A percentile compares a stretch with the other conserved stretches of the same genome.
Evolutionary conservation across 2,888 invertebrate species (phyloP).

Genomic region (Tribolium freemani): DNA sequence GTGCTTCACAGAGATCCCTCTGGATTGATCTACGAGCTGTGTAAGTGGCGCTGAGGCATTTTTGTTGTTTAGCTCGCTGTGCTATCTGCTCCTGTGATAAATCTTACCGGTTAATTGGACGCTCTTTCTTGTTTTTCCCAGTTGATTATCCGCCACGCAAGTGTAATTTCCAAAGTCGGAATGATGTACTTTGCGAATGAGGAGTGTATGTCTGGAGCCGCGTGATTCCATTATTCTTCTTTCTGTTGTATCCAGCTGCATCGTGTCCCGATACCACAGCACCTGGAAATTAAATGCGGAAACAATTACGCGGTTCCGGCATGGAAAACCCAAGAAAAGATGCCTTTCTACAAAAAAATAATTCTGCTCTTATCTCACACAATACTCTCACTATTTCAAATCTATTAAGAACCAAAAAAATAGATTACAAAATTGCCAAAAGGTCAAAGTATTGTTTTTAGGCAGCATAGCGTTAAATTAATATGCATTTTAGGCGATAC

Average conservation of each 20-base stretch:
- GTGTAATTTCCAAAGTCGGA: constrained; percentile 81
- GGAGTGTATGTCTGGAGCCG: constrained; percentile 77
- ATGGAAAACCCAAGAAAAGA: background rate
- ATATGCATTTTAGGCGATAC: no score
- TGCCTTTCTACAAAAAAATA: background rate
- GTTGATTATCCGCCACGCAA: constrained; percentile 78
- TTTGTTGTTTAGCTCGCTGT: constrained; percentile 44
- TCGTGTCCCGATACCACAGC: constrained; percentile 78
- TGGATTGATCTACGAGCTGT: constrained; percentile 37
- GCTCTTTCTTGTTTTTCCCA: constrained; percentile 76
- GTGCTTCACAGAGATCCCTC: background rate
- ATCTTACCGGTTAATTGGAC: constrained; percentile 75
- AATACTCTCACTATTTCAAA: no score
- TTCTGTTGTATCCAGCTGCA: constrained; percentile 78
- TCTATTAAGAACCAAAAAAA: no score
- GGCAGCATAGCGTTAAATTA: no score
- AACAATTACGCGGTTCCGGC: constrained; percentile 19
- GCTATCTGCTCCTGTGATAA: constrained; percentile 49
- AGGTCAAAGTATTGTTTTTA: no score
- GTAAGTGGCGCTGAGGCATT: constrained; percentile 47
- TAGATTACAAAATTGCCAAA: no score
- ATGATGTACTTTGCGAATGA: constrained; percentile 77
- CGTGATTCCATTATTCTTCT: constrained; percentile 77
- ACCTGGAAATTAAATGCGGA: constrained; percentile 68
- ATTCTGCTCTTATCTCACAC: background rate